Evolutionary conservation across 2,797 vertebrate species (phyloP).

Genomic region (Myotis vivesi): DNA sequence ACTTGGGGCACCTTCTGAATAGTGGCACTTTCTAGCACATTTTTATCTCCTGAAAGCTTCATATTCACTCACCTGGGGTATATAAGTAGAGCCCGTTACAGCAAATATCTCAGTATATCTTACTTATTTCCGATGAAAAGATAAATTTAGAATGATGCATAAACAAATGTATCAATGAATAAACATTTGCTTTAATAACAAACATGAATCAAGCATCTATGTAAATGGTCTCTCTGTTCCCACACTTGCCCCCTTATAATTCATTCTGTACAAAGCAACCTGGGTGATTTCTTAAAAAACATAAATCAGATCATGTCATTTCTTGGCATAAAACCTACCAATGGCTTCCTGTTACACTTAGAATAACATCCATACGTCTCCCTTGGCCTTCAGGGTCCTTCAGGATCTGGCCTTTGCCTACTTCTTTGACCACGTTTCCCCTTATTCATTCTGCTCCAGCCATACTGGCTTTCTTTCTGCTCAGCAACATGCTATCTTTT

Average conservation of each 20-base stretch:
- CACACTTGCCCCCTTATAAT: neutral
- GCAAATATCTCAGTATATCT: neutral
- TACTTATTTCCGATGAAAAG: slow-evolving; percentile 34
- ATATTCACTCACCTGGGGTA: slow-evolving; percentile 1
- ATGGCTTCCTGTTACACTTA: neutral
- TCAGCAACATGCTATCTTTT: neutral
- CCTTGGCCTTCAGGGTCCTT: neutral
- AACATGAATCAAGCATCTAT: neutral
- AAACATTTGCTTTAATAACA: slow-evolving; percentile 35
- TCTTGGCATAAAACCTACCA: neutral
- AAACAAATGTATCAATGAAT: neutral
- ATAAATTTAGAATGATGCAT: slow-evolving; percentile 19
- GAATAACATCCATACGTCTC: slow-evolving; percentile 8
- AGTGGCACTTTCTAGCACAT: slow-evolving; percentile 24
- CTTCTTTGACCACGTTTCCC: neutral
- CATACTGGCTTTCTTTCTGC: neutral
- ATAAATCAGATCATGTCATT: neutral
- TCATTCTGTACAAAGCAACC: neutral
- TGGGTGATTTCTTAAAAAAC: neutral
- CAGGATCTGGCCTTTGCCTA: neutral
- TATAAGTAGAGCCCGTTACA: neutral
- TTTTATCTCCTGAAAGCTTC: slow-evolving; percentile 46
- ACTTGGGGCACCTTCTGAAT: slow-evolving; percentile 20
- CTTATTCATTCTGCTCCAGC: neutral
- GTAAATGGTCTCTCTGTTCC: neutral